Base-by-base conservation (phyloP, 1,140 invertebrate genomes). In the Ephestia elutella region DNA sequence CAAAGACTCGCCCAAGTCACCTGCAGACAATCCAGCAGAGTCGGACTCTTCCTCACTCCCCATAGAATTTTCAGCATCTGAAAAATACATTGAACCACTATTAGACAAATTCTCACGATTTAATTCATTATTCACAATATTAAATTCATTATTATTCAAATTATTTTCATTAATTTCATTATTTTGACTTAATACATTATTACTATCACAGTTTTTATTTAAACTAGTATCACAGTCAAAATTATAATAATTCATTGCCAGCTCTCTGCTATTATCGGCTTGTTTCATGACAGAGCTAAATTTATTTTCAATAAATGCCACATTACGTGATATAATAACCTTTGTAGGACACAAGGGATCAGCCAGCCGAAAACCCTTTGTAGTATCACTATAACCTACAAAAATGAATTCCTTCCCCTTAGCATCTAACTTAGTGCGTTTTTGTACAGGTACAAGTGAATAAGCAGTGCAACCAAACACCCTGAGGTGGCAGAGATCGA, bases 361-460 rank as follows among this genome's bases (percentile, higher is more conserved):
- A 25, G 21, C 21, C 21, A 25, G 7, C 21, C 60, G 50, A 48
- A 51, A 66, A 30, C 63, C 63, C 50, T 66, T 66, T 5, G 38
- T 53, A 10, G n/a, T 11, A 25, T 57, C 57, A 44, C 54, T 17
- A 60, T 66, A 62, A 13, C 60, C 57, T 13, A 62, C 54, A 57
- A 65, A 66, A 18, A 62, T 59, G 21, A 11, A 30, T 44, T 49
- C 30, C 18, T 62, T 17, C 38, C 50, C 18, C 32, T 80, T 86
- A 8, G 62, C 9, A 53, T 32, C 30, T 11, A 32, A 32, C 30
- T 32, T 32, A 32, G 8, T 32, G 7, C 30, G 7, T 32, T 10
- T 8, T 7, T 32, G 1, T 10, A 1, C 30, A 10, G 30, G 30
- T 7, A 32, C 11, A 2, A 10, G 7, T 1, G 11, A 8, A 8